These are phyloP conservation scores for Dendroctonus valens DNA, from an alignment of 1,140 invertebrate species.

Conservation along the genomic window DNA sequence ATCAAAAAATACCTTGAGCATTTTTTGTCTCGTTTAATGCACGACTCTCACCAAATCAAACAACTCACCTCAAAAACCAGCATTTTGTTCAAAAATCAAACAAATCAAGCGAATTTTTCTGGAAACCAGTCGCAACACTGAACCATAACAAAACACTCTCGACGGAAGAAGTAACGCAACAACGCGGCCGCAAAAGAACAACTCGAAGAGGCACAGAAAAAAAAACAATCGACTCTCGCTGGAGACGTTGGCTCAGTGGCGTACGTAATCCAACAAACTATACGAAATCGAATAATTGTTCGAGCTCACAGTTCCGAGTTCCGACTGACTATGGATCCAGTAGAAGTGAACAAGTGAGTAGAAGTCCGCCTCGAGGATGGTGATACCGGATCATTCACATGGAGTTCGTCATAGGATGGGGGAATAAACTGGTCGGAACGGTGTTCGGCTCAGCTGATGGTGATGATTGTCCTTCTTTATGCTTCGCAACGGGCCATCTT, in stretches of 20 bases:
- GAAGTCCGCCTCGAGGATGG: conserved; percentile 11
- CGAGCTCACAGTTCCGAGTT: conserved; percentile 2
- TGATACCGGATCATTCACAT: conserved; percentile 18
- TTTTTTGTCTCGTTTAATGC: no score
- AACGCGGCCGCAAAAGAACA: conserved; percentile 8
- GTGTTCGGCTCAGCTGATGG: conserved; percentile 19
- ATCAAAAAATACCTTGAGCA: no score
- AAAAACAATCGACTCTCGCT: conserved; percentile 19
- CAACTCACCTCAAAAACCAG: conserved; percentile 14
- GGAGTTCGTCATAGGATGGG: conserved; percentile 13
- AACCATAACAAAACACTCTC: conserved; percentile 17
- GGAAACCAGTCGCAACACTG: conserved; percentile 6
- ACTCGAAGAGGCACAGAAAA: conserved; percentile 12
- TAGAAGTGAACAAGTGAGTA: conserved; percentile 1
- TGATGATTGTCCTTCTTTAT: conserved; percentile 8
- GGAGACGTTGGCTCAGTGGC: no score
- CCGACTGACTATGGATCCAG: conserved; percentile 7
- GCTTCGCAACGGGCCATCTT: not conserved
- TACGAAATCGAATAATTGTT: conserved; percentile 2
- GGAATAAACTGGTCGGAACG: conserved; percentile 16
- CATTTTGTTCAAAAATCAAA: conserved; percentile 10
- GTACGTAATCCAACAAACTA: not conserved
- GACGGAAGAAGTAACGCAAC: conserved; percentile 9
- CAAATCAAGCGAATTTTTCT: not conserved
- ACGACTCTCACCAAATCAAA: not conserved